Percentiles rank a stretch among this genome's conserved stretches.
Evolutionary conservation across 2,113 vertebrate genomes (phyloP).

Genomic region (Otis tarda): DNA sequence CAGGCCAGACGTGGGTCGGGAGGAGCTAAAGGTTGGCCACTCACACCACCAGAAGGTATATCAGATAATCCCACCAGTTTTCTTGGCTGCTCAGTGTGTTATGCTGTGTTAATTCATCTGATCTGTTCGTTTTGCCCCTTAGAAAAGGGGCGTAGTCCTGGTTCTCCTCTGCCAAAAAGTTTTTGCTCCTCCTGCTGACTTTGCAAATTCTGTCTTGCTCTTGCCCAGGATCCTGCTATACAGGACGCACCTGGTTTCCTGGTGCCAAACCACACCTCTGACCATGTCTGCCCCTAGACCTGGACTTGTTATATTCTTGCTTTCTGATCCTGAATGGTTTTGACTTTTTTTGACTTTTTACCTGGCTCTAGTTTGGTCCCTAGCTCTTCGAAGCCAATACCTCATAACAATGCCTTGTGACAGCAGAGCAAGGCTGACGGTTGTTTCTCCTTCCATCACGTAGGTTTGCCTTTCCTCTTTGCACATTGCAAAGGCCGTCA

Average conservation of each 20-base stretch:
- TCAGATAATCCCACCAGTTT: background rate
- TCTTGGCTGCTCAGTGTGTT: background rate
- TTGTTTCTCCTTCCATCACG: background rate
- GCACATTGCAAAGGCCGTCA: background rate
- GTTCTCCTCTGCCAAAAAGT: background rate
- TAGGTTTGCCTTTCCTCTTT: background rate
- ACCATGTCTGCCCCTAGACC: background rate
- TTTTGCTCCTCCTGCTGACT: background rate
- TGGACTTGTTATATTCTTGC: background rate
- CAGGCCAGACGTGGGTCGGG: background rate
- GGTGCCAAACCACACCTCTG: background rate
- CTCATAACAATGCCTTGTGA: background rate
- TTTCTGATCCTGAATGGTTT: background rate
- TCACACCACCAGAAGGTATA: background rate
- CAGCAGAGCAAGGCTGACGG: background rate
- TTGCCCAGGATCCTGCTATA: background rate
- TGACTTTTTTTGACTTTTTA: background rate
- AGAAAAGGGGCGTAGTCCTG: background rate
- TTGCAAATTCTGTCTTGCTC: background rate
- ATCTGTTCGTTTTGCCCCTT: background rate
- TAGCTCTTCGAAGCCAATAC: background rate
- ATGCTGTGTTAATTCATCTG: background rate
- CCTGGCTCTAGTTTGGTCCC: background rate
- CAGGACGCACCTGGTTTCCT: background rate
- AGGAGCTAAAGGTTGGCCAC: background rate